Base-by-base conservation (phyloP, 2,113 vertebrate species). In the Spea bombifrons region DNA sequence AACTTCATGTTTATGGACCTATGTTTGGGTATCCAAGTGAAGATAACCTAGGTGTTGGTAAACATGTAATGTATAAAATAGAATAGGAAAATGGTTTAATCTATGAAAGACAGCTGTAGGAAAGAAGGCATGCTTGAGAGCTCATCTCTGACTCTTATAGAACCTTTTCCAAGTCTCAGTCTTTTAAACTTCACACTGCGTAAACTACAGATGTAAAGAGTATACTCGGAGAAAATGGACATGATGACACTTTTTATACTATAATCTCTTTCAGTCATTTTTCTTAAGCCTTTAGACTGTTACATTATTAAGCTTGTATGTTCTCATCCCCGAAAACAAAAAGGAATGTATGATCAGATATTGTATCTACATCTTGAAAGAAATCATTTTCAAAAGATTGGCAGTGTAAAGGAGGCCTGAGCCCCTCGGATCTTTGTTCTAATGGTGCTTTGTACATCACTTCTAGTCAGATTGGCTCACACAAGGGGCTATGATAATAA, bases 191-290 rank as follows among this genome's bases (percentile, higher is more conserved):
- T 55, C 63, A 52, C 52, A 30, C 50, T 69, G 52, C 46, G 66
- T 71, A 12, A 71, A 43, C 49, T 53, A 50, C 75, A 68, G 65
- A n/a, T 9, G 74, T 15, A 59, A 15, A 16, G 6, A 47, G 47
- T 52, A 8, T 68, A 10, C 63, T 43, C 65, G 6, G 30, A 45
- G 75, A 68, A 59, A 30, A 76, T 55, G 50, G 46, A 48, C 17
- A 59, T 49, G 44, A 76, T 59, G 55, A 59, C 66, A 68, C 44
- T 46, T 48, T 69, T 10, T 30, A 44, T 67, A 59, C 17, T 48
- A 7, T 7, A 47, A 61, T 76, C 43, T 44, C 46, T 47, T 76
- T 17, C 16, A 15, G 48, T 44, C 4, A 12, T 30, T 16, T 67
- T 50, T 57, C 30, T 67, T 16, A 48, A 48, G 30, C 9, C 15